Percentiles rank a stretch among this genome's conserved stretches.
Conservation (phyloP, 92 coral and sea anemone genomes). For the Isaurus tuberculatus region DNA sequence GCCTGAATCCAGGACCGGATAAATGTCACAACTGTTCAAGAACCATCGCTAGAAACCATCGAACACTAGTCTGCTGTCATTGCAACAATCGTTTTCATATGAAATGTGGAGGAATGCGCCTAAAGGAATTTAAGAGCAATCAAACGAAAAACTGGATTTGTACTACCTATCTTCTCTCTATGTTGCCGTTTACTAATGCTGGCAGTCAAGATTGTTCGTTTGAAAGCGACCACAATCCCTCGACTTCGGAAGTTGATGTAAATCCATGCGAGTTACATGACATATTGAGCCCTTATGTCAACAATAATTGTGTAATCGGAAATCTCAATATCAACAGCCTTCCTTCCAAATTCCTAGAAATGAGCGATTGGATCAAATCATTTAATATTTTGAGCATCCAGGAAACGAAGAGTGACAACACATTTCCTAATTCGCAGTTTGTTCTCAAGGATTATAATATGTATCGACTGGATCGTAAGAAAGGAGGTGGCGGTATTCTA, state of each 20-base stretch:
- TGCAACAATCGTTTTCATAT: constrained; percentile 1
- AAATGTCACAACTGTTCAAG: background rate
- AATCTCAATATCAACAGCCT: constrained; percentile 16
- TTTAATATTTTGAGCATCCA: constrained; percentile 6
- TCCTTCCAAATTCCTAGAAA: background rate
- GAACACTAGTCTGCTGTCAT: background rate
- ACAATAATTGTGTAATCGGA: background rate
- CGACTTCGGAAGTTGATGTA: too few species aligned
- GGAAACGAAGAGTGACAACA: background rate
- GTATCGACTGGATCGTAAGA: background rate
- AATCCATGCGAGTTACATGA: too few species aligned
- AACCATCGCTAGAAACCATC: background rate
- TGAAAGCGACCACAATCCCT: too few species aligned
- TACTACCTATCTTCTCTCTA: too few species aligned
- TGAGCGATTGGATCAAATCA: background rate
- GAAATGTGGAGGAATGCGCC: background rate
- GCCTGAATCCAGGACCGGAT: background rate
- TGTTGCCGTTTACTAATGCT: too few species aligned
- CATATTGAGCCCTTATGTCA: too few species aligned
- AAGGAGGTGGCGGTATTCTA: constrained; percentile 45
- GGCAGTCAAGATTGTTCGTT: too few species aligned
- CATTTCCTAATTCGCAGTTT: constrained; percentile 5
- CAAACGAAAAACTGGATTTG: too few species aligned
- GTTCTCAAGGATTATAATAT: background rate
- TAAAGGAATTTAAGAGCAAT: too few species aligned